Conservation (phyloP, 2,797 vertebrate species). For the Streptopelia turtur region DNA sequence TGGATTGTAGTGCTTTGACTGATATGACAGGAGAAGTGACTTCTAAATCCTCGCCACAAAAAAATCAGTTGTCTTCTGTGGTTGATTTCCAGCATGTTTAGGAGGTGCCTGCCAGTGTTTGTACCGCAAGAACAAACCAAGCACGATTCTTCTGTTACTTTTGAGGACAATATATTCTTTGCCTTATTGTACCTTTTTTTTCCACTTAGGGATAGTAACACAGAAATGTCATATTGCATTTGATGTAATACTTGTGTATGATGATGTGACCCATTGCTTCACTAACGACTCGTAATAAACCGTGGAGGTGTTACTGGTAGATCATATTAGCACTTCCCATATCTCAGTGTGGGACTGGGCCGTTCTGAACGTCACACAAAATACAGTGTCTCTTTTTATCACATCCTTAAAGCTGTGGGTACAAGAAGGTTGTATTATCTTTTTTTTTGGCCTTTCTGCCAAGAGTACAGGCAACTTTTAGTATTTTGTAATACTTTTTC, state of each 20-base stretch:
- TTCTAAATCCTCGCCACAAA: background rate
- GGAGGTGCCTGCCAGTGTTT: background rate
- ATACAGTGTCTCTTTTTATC: background rate
- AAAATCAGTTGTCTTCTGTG: background rate
- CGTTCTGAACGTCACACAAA: background rate
- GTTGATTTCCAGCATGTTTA: background rate
- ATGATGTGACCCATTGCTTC: background rate
- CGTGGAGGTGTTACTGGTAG: background rate
- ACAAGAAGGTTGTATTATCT: background rate
- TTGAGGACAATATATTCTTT: background rate
- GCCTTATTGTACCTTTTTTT: background rate
- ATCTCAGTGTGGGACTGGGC: background rate
- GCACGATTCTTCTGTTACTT: background rate
- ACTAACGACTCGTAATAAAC: background rate
- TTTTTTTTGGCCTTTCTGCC: background rate
- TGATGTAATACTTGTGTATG: background rate
- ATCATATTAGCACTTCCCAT: background rate
- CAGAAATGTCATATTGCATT: background rate
- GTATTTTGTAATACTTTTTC: background rate
- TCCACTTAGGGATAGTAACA: background rate
- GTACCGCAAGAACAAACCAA: background rate
- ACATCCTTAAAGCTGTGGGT: background rate
- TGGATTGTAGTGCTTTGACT: background rate
- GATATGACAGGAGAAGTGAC: background rate
- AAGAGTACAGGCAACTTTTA: background rate